Base-by-base conservation (phyloP, 2,113 vertebrate species). In the Emberiza fucata region DNA sequence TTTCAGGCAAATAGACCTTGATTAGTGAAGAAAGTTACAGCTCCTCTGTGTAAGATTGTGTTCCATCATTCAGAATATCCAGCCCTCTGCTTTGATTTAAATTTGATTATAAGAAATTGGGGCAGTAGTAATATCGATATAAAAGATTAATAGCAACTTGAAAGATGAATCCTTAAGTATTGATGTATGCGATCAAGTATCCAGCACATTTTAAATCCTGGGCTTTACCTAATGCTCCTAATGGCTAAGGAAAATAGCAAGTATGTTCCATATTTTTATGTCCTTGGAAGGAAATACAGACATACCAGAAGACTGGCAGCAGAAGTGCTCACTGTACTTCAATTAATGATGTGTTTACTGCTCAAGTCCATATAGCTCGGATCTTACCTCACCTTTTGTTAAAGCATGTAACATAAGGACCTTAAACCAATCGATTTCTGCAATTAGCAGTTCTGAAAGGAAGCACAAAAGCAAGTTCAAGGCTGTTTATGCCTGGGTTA, bases 61-160 rank as follows among this genome's bases (percentile, higher is more conserved):
- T 88, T 63, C 61, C 3, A 0, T 86, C 75, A 64, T 73, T 90
- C 68, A 81, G 50, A 81, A 66, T 86, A 86, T 60, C 35, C 37
- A 78, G 17, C 8, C 35, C 35, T 81, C 11, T 88, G 44, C 61
- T 93, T 91, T 95, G 70, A 89, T 94, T 95, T 57, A 80, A 84
- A 90, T 87, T 89, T 95, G n/a, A 91, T 91, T 82, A 81, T 66
- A 63, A 71, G 84, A 88, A 89, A 71, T 78, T 68, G 60, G 16
- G 69, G 53, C 11, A 22, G 35, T 59, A 76, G 42, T 70, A 91
- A 65, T 88, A 63, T 57, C 5, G 1, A 72, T 66, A 47, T 83
- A 63, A 73, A 94, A 85, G 31, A 54, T 89, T 91, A 80, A 80
- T 70, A 86, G 19, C 3, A 20, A 42, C 75, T 86, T 90, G 71